A percentile compares a stretch with the other conserved stretches of the same genome.
phyloP scores from a whole-genome alignment of 1,140 invertebrate genomes.

The Bombus sylvicola region DNA sequence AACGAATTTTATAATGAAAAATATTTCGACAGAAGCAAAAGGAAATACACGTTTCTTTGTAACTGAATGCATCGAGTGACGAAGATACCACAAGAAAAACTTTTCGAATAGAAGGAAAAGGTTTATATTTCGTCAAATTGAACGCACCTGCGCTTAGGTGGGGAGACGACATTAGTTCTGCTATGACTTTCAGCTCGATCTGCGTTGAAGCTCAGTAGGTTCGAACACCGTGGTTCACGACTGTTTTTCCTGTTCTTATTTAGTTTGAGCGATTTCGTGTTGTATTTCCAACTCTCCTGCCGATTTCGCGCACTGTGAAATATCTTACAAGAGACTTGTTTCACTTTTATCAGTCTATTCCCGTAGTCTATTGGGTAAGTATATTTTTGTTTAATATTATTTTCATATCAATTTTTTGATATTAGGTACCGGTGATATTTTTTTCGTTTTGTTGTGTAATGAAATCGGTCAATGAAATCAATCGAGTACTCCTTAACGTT shows the following conservation, averaged over 20 bases:
- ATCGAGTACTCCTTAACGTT: not conserved
- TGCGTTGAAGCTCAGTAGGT: slow-evolving; percentile 72
- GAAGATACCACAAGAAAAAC: not conserved
- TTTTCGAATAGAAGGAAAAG: slow-evolving; percentile 3
- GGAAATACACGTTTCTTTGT: not conserved
- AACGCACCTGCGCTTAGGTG: not conserved
- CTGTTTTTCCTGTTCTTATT: not conserved
- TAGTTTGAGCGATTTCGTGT: not conserved
- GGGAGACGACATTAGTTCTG: slow-evolving; percentile 51
- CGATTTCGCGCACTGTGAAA: too few relatives aligned
- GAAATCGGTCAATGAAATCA: not conserved
- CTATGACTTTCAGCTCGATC: slow-evolving; percentile 59
- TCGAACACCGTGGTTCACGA: slow-evolving; percentile 49
- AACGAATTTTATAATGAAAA: not conserved
- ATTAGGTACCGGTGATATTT: too few relatives aligned
- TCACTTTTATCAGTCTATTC: not conserved
- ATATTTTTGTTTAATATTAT: not conserved
- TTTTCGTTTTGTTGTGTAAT: not conserved
- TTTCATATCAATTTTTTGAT: too few relatives aligned
- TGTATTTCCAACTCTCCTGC: not conserved
- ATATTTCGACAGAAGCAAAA: not conserved
- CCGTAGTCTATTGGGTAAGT: not conserved
- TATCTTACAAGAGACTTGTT: not conserved
- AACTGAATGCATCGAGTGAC: not conserved
- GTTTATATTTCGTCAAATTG: not conserved